Evolutionary conservation across 2,888 invertebrate species (phyloP).

Genomic region (Drosophila conformis): DNA sequence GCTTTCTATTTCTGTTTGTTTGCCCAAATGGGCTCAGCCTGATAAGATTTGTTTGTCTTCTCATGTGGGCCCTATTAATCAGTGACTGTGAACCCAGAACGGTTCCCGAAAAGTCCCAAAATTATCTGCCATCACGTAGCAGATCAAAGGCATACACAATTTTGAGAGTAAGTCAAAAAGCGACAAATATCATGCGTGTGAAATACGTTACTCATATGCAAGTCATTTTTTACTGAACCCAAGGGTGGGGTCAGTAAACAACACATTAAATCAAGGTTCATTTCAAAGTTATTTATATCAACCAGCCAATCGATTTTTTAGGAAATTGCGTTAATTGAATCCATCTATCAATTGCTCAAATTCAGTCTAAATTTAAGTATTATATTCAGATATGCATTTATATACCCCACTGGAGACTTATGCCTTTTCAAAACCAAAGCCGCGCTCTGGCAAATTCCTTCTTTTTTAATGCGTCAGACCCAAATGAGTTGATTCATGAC

Average conservation of each 20-base stretch:
- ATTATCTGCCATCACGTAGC: background rate
- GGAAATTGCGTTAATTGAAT: background rate
- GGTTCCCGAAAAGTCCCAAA: background rate
- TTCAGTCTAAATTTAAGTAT: background rate
- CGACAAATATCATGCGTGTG: background rate
- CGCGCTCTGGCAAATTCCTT: background rate
- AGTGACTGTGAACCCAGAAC: conserved; percentile 22
- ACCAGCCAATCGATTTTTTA: background rate
- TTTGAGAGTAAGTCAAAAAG: background rate
- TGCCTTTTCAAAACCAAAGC: background rate
- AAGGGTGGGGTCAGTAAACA: background rate
- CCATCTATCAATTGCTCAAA: too few species aligned
- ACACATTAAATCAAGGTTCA: background rate
- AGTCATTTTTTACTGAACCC: background rate
- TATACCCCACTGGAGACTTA: background rate
- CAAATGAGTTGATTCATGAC: conserved; percentile 30
- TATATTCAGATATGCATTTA: background rate
- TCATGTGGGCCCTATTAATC: conserved; percentile 45
- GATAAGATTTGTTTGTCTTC: conserved; percentile 46
- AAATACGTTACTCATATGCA: background rate
- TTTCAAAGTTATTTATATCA: background rate
- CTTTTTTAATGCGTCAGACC: background rate
- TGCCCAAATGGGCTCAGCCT: conserved; percentile 12
- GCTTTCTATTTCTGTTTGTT: background rate
- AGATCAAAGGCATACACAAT: background rate